Evolutionary conservation across 2,888 invertebrate genomes (phyloP), one percentile per base, ranked within the genome.

Genomic region (Caenorhabditis sp.): DNA sequence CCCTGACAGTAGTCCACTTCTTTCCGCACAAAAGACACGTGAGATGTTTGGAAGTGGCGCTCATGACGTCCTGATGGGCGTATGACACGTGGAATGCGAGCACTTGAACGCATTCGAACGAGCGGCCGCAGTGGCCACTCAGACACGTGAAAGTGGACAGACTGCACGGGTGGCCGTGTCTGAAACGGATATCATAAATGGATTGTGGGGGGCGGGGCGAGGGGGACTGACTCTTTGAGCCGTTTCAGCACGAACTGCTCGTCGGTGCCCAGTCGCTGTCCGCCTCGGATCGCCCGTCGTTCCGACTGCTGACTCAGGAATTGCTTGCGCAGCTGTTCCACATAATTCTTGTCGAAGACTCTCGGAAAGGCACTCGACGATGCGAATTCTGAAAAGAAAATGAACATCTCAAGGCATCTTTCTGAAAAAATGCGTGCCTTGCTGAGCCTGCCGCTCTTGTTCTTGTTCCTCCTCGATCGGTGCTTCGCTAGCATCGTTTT

Each of bases 51-150:
- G 74, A 32, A 2, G 46, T 20, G 1, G 30, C n/a, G 8, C 56
- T 63, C 41, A 77, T 70, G 7, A 79, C 37, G 39, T 83, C 79
- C 15, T 78, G 79, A 50, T 83, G 83, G 35, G 83, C 76, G 48
- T 83, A 83, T 0, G 79, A 77, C 24, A 79, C 24, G 45, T 83
- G 83, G 52, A 75, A 83, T 26, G 83, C 81, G 7, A 83, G 66
- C 0, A 83, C 80, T 63, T 80, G 52, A 20, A 79, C 46, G 11
- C 59, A 30, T 15, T 55, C 66, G 32, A 77, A 77, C 2, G 65
- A 50, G 30, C 76, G 45, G 8, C 76, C 76, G 37, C 76, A 77
- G 11, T 48, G 27, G 3, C 55, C 32, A n/a, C 20, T 32, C 1
- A 66, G 50, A 48, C 76, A 77, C 7, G 61, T 72, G 2, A 61